These are phyloP conservation scores for Leucophenga varia DNA, from an alignment of 1,140 invertebrate genomes.

Conservation along the genomic window DNA sequence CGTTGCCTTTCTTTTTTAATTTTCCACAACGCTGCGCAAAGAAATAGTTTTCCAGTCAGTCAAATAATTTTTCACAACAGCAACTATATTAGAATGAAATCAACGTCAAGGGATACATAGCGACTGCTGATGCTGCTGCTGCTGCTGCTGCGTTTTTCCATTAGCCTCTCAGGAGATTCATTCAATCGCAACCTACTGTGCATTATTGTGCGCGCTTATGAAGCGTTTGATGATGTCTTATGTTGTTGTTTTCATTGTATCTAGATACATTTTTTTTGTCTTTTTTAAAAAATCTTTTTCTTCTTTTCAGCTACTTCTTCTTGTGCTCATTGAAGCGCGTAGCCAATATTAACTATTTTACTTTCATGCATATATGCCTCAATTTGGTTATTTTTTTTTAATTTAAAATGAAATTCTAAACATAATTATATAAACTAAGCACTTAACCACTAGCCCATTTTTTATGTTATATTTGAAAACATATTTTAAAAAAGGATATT, in stretches of 20 bases:
- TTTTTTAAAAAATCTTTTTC: neutral
- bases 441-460: too few relatives aligned
- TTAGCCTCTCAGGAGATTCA: constrained; percentile 42
- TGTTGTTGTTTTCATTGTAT: constrained; percentile 20
- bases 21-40: constrained; percentile 54
- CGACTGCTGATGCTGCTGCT: too few relatives aligned
- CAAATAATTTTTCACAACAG: neutral
- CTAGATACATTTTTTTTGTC: constrained; percentile 21
- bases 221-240: constrained; percentile 42
- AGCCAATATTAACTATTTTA: constrained; percentile 51
- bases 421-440: too few relatives aligned
- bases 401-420: too few relatives aligned
- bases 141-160: too few relatives aligned
- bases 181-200: too few relatives aligned
- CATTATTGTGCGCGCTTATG: constrained; percentile 38
- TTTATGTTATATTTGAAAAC: too few relatives aligned
- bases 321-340: constrained; percentile 36
- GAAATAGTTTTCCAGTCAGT: constrained; percentile 39
- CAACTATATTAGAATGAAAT: constrained; percentile 2
- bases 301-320: constrained; percentile 6
- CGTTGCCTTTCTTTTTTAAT: constrained; percentile 42
- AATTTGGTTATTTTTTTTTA: too few relatives aligned
- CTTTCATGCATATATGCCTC: constrained; percentile 48
- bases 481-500: too few relatives aligned
- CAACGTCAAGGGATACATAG: too few relatives aligned